phyloP scores from a whole-genome alignment of 2,888 invertebrate genomes.

The Lucinisca nassula region DNA sequence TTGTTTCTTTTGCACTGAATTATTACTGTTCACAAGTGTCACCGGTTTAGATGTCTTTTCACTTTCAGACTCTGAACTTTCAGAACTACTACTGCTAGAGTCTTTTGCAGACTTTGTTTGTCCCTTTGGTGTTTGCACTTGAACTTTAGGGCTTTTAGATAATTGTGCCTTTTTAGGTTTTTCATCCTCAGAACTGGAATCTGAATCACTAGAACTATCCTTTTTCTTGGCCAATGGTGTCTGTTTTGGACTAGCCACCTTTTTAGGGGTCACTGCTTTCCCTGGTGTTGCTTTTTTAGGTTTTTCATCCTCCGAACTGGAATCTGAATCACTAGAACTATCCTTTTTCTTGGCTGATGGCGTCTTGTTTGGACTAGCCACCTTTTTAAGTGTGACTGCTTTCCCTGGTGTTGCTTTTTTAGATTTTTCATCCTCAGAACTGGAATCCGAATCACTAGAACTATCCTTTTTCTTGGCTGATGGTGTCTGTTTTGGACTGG shows the following conservation, averaged over 20 bases:
- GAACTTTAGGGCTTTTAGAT: background rate
- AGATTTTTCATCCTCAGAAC: constrained; percentile 67
- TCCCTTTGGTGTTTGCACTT: background rate
- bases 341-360: constrained; percentile 1
- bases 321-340: constrained; percentile 44
- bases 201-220: constrained; percentile 40
- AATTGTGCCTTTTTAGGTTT: background rate
- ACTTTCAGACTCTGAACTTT: constrained; percentile 37
- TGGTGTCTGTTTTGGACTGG: constrained; percentile 23
- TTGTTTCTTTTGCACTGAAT: background rate
- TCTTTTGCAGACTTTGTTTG: constrained; percentile 34
- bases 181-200: constrained; percentile 59
- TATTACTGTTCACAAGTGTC: background rate
- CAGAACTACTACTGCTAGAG: constrained; percentile 49
- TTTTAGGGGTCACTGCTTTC: constrained; percentile 10
- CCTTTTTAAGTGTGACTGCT: background rate
- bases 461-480: constrained; percentile 36
- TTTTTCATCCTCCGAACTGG: constrained; percentile 57
- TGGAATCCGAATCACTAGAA: constrained; percentile 50
- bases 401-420: constrained; percentile 22
- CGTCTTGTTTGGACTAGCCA: constrained; percentile 8
- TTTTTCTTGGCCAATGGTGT: constrained; percentile 5
- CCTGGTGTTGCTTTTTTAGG: constrained; percentile 26
- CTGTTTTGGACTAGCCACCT: constrained; percentile 2
- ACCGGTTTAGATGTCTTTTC: background rate